phyloP scores from a whole-genome alignment of 1,140 invertebrate genomes.

The Ceratina australensis region DNA sequence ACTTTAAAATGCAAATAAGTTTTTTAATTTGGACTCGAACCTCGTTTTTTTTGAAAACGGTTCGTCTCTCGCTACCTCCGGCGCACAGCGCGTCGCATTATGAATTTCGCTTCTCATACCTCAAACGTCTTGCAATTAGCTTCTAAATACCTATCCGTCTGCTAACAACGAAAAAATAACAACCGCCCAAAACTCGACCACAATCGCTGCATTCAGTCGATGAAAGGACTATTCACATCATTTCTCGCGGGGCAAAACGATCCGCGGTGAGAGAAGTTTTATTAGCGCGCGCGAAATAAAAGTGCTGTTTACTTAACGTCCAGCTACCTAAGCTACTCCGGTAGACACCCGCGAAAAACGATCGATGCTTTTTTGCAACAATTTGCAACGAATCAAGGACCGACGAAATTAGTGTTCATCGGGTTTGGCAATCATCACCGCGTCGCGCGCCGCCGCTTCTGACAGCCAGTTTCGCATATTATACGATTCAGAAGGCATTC shows the following conservation, averaged over 20 bases:
- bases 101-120: too few relatives aligned
- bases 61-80: too few relatives aligned
- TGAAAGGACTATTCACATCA: slow-evolving; percentile 52
- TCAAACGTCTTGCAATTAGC: too few relatives aligned
- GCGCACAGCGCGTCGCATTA: too few relatives aligned
- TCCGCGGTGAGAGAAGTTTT: slow-evolving; percentile 25
- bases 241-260: slow-evolving; percentile 41
- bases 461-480: slow-evolving; percentile 24
- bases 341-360: slow-evolving; percentile 21
- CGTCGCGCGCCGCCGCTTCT: background rate
- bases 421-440: slow-evolving; percentile 24
- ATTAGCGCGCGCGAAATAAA: slow-evolving; percentile 34
- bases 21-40: too few relatives aligned
- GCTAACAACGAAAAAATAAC: background rate
- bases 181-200: slow-evolving; percentile 16
- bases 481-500: slow-evolving; percentile 11
- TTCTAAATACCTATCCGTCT: too few relatives aligned
- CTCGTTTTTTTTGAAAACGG: too few relatives aligned
- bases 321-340: slow-evolving; percentile 37
- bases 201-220: slow-evolving; percentile 51
- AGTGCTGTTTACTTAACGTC: slow-evolving; percentile 57
- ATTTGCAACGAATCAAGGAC: slow-evolving; percentile 20
- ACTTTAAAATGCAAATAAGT: too few relatives aligned
- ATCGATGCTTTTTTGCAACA: background rate
- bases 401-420: slow-evolving; percentile 35